These are phyloP conservation scores for Plestiodon gilberti DNA, from an alignment of 2,113 vertebrate species.

Conservation along the genomic window DNA sequence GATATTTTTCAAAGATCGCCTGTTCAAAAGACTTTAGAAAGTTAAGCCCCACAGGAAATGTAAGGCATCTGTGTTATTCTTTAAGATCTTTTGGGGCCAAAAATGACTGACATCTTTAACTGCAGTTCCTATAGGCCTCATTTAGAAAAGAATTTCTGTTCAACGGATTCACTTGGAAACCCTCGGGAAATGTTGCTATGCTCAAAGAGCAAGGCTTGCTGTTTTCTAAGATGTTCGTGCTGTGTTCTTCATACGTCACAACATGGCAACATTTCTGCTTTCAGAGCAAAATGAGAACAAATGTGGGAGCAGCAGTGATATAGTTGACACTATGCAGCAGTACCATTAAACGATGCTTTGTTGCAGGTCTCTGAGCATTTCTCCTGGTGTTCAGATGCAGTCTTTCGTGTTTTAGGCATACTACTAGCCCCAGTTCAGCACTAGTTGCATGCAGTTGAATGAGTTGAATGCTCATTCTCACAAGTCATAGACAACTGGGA, in stretches of 20 bases:
- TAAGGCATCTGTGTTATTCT: neutral
- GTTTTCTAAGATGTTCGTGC: neutral
- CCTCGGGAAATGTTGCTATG: neutral
- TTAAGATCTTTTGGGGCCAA: slow-evolving; percentile 1
- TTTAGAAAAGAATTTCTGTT: neutral
- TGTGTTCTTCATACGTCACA: neutral
- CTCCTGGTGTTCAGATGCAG: neutral
- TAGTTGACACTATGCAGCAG: too few relatives aligned
- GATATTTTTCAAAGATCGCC: neutral
- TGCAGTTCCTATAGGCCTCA: neutral
- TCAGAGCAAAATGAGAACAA: neutral
- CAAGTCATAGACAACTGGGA: neutral
- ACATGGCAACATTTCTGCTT: neutral
- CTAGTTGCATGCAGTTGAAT: neutral
- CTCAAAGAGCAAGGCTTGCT: neutral
- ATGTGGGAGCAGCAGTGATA: neutral
- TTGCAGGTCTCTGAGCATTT: neutral
- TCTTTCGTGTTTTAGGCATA: neutral
- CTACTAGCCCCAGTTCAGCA: neutral
- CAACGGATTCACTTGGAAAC: neutral
- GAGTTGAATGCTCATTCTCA: neutral
- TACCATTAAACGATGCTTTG: too few relatives aligned
- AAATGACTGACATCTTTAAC: slow-evolving; percentile 1
- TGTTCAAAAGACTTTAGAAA: slow-evolving; percentile 1
- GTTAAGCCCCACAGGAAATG: neutral